These are phyloP conservation scores for Argyresthia goedartella DNA, from an alignment of 2,888 invertebrate genomes.

Conservation along the genomic window DNA sequence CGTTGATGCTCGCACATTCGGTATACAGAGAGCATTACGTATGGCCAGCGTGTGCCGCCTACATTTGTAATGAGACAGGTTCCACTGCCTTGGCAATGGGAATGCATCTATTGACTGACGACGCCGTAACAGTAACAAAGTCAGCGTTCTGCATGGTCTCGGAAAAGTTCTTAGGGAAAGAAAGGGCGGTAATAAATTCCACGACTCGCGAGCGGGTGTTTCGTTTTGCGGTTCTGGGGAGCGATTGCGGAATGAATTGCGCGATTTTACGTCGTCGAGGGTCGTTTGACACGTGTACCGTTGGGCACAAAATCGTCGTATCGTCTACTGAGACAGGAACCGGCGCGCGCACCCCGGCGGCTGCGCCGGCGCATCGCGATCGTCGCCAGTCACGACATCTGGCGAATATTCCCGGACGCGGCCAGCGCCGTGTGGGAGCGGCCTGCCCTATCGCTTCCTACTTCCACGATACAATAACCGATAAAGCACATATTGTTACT, in stretches of 20 bases:
- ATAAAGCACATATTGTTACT: slow-evolving; percentile 36
- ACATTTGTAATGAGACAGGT: slow-evolving; percentile 8
- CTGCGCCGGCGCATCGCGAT: slow-evolving; percentile 51
- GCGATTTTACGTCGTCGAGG: slow-evolving; percentile 32
- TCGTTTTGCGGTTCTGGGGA: slow-evolving; percentile 13
- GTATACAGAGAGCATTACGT: slow-evolving; percentile 28
- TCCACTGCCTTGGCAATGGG: not conserved
- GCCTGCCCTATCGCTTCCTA: slow-evolving; percentile 60
- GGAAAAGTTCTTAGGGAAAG: slow-evolving; percentile 12
- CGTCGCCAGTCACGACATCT: slow-evolving; percentile 66
- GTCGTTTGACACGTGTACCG: slow-evolving; percentile 54
- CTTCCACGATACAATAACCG: slow-evolving; percentile 55
- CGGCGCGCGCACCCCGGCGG: slow-evolving; percentile 56
- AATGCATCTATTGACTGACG: not conserved
- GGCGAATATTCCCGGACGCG: slow-evolving; percentile 62
- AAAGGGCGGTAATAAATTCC: slow-evolving; percentile 18
- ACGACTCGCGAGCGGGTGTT: slow-evolving; percentile 24
- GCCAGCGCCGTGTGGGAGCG: slow-evolving; percentile 56
- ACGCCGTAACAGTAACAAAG: not conserved
- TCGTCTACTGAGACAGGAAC: slow-evolving; percentile 46
- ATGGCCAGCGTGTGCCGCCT: slow-evolving; percentile 5
- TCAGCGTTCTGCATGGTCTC: slow-evolving; percentile 4
- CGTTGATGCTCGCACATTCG: slow-evolving; percentile 49
- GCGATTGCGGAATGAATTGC: slow-evolving; percentile 30
- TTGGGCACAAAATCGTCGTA: slow-evolving; percentile 57